Percentiles rank a stretch among this genome's conserved stretches.
These are phyloP conservation scores for Phengaris alcon DNA, from an alignment of 2,888 invertebrate genomes.

Conservation along the genomic window DNA sequence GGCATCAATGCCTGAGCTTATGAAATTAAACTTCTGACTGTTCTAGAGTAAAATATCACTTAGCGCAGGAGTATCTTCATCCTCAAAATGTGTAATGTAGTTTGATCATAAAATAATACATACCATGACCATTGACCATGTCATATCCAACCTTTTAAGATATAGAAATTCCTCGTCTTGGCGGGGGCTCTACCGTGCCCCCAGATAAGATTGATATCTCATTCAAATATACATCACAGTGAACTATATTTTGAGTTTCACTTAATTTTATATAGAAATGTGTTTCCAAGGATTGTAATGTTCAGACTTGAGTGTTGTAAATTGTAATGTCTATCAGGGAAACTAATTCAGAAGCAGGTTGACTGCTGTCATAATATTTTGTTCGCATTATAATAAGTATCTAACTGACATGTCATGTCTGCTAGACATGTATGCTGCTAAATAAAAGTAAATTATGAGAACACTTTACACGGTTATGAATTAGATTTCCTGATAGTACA, in stretches of 20 bases:
- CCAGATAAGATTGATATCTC: not conserved
- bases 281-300: conserved; percentile 1
- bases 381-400: too few species aligned
- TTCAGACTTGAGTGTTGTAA: conserved; percentile 1
- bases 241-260: conserved; percentile 7
- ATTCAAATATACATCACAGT: not conserved
- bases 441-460: too few species aligned
- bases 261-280: not conserved
- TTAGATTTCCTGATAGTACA: not conserved
- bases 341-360: too few species aligned
- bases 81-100: not conserved
- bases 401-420: too few species aligned
- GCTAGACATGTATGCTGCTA: too few species aligned
- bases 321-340: not conserved
- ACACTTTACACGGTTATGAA: too few species aligned
- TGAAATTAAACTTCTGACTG: not conserved
- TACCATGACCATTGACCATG: not conserved
- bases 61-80: not conserved
- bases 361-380: too few species aligned
- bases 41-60: conserved; percentile 13
- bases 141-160: not conserved
- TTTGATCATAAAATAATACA: not conserved
- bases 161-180: not conserved
- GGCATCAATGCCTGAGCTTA: not conserved
- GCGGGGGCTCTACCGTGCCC: too few species aligned